Percentiles rank a stretch among this genome's conserved stretches.
Evolutionary conservation across 2,888 invertebrate species (phyloP).

Genomic region (Eutolmus rufibarbis): DNA sequence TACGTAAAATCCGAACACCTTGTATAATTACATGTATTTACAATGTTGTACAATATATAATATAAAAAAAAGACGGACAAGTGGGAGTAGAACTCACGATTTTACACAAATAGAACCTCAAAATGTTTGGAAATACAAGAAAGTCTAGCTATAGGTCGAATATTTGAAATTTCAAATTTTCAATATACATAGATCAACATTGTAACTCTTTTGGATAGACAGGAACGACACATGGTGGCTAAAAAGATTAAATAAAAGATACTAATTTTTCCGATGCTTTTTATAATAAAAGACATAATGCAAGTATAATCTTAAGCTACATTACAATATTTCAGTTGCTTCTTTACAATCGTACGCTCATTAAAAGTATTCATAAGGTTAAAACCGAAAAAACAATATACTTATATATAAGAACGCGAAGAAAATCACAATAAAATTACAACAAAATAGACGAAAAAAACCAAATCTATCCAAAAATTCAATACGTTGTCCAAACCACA

Average conservation of each 20-base stretch:
- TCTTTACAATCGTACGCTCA: neutral
- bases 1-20: too few species aligned
- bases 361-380: neutral
- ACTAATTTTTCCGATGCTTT: neutral
- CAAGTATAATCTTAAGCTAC: conserved; percentile 20
- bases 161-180: too few species aligned
- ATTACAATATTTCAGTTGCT: neutral
- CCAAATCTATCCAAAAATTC: neutral
- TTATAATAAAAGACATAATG: neutral
- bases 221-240: too few species aligned
- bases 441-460: neutral
- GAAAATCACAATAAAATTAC: neutral
- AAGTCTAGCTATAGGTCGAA: too few species aligned
- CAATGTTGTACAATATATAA: too few species aligned
- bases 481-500: neutral
- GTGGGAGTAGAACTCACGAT: too few species aligned
- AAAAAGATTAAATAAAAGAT: neutral
- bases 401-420: neutral
- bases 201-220: too few species aligned
- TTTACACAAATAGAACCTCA: too few species aligned
- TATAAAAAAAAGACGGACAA: too few species aligned
- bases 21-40: too few species aligned
- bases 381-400: neutral
- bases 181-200: too few species aligned
- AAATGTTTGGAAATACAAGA: too few species aligned